These are phyloP conservation scores for Centruroides sculpturatus DNA, from an alignment of 1,140 invertebrate genomes.

Conservation along the genomic window DNA sequence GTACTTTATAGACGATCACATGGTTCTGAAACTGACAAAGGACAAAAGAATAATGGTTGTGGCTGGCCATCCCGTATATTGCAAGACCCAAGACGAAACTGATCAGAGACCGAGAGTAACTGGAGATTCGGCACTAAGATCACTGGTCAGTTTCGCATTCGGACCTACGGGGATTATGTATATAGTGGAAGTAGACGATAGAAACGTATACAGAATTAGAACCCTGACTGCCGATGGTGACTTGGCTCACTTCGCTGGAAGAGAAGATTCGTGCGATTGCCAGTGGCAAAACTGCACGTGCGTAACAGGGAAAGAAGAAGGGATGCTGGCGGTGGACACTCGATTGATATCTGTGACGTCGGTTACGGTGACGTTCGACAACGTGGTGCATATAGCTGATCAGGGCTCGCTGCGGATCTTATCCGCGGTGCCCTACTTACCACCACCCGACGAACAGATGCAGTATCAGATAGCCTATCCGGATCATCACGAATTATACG, in stretches of 20 bases:
- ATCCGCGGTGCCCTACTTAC: slow-evolving; percentile 82
- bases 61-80: slow-evolving; percentile 79
- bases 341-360: slow-evolving; percentile 69
- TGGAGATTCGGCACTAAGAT: slow-evolving; percentile 46
- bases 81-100: slow-evolving; percentile 47
- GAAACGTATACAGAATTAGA: slow-evolving; percentile 78
- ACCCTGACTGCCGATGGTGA: slow-evolving; percentile 83
- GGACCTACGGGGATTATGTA: slow-evolving; percentile 83
- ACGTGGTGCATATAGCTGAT: slow-evolving; percentile 85
- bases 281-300: slow-evolving; percentile 17
- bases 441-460: slow-evolving; percentile 43
- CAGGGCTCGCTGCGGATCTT: slow-evolving; percentile 67
- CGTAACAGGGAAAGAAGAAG: slow-evolving; percentile 4
- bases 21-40: slow-evolving; percentile 74
- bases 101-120: slow-evolving; percentile 5
- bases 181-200: slow-evolving; percentile 87
- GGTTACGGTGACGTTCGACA: slow-evolving; percentile 81
- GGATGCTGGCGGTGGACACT: slow-evolving; percentile 17
- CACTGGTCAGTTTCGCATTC: slow-evolving; percentile 48
- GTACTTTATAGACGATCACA: slow-evolving; percentile 90
- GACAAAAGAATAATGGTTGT: slow-evolving; percentile 73
- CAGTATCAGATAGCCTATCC: slow-evolving; percentile 91
- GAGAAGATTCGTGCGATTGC: slow-evolving; percentile 14
- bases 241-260: slow-evolving; percentile 79
- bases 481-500: slow-evolving; percentile 86